Conservation (phyloP, 2,797 vertebrate genomes). For the Sparus aurata region DNA sequence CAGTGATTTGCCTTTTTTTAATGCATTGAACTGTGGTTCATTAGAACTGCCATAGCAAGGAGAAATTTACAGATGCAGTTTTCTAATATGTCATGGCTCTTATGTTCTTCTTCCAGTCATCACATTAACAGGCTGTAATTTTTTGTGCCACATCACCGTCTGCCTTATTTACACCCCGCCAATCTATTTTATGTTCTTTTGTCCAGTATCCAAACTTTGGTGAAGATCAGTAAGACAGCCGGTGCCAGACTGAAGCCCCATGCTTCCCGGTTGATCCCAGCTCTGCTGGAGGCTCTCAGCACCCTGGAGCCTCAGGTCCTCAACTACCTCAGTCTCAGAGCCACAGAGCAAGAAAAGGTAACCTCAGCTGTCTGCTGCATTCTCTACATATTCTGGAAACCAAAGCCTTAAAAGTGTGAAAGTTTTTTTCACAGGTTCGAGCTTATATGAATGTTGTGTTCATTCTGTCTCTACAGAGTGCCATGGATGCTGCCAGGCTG, state of each 20-base stretch:
- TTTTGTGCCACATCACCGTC: neutral
- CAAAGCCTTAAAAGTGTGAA: no score
- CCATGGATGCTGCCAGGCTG: conserved; percentile 96
- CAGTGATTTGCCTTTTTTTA: neutral
- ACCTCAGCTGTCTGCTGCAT: neutral
- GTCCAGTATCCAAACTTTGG: conserved; percentile 95
- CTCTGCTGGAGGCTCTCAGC: conserved; percentile 94
- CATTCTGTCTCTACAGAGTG: conserved; percentile 83
- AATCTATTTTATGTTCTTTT: neutral
- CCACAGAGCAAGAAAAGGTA: conserved; percentile 98
- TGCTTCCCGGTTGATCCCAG: conserved; percentile 93
- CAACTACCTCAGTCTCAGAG: conserved; percentile 97
- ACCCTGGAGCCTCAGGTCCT: conserved; percentile 97
- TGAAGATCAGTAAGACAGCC: conserved; percentile 98
- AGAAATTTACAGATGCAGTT: neutral
- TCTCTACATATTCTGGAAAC: neutral
- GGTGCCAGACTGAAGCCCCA: conserved; percentile 96
- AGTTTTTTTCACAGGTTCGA: neutral
- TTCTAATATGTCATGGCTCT: neutral
- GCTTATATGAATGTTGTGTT: neutral
- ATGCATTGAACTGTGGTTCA: neutral
- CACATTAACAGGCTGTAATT: neutral
- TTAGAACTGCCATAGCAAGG: neutral
- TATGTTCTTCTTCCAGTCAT: neutral
- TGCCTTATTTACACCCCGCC: neutral